Percentiles rank a stretch among this genome's conserved stretches.
These are phyloP conservation scores for Drosophila fulvimacula DNA, from an alignment of 2,888 invertebrate species.

Conservation along the genomic window DNA sequence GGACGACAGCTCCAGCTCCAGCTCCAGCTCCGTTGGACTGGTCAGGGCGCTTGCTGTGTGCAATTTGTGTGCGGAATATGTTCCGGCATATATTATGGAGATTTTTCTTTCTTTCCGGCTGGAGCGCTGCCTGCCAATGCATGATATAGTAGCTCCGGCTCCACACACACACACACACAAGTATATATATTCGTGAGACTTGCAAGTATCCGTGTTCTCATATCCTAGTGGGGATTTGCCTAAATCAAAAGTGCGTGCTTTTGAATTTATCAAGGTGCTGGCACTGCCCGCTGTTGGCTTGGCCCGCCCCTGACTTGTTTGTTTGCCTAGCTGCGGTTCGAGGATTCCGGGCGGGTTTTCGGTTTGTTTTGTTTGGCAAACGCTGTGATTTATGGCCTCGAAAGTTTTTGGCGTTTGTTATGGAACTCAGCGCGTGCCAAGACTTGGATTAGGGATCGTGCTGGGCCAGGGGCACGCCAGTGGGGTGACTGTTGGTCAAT, in stretches of 20 bases:
- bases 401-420: constrained; percentile 71
- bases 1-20: constrained; percentile 14
- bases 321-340: constrained; percentile 71
- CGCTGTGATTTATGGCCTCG: constrained; percentile 83
- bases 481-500: constrained; percentile 46
- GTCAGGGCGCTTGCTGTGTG: constrained; percentile 71
- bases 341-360: constrained; percentile 39
- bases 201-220: constrained; percentile 42
- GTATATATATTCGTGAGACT: background rate
- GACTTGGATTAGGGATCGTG: constrained; percentile 58
- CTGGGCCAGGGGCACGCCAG: constrained; percentile 5
- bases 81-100: constrained; percentile 85
- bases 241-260: constrained; percentile 81
- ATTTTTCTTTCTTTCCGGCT: constrained; percentile 74
- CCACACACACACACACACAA: constrained; percentile 12
- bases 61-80: constrained; percentile 85
- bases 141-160: constrained; percentile 66
- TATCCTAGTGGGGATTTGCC: constrained; percentile 70
- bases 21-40: constrained; percentile 32
- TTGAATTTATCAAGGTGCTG: constrained; percentile 78
- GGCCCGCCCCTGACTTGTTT: constrained; percentile 38
- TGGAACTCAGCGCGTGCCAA: constrained; percentile 72
- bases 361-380: constrained; percentile 75
- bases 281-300: constrained; percentile 33
- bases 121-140: constrained; percentile 68